phyloP scores from a whole-genome alignment of 2,797 vertebrate species.

The Ceryle rudis region DNA sequence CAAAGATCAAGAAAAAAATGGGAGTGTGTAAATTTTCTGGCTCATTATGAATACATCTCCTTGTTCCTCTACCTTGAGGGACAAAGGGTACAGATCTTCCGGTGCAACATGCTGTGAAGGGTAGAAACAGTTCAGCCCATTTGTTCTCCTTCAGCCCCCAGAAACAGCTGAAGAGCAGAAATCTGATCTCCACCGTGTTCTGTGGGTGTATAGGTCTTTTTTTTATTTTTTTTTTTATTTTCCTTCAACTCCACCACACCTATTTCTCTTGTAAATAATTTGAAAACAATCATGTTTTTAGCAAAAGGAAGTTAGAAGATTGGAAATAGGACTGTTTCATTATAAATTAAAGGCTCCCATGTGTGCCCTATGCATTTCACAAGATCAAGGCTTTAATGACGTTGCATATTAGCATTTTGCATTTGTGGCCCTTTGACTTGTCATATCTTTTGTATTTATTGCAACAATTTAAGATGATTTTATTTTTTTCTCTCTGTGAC shows the following conservation, averaged over 20 bases:
- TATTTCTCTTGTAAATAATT: conserved; percentile 20
- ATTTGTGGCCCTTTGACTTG: not conserved
- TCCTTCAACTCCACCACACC: not conserved
- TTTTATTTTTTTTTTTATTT: not conserved
- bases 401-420: not conserved
- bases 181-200: not conserved
- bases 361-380: not conserved
- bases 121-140: not conserved
- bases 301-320: not conserved
- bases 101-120: not conserved
- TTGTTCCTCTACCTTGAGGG: not conserved
- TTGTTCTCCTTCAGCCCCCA: not conserved
- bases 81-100: not conserved
- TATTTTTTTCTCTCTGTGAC: not conserved
- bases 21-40: not conserved
- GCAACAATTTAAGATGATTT: not conserved
- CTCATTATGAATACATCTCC: not conserved
- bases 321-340: not conserved
- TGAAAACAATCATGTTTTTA: not conserved
- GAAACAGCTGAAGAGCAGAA: not conserved
- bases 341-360: not conserved
- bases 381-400: not conserved
- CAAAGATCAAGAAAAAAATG: not conserved
- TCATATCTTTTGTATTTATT: not conserved
- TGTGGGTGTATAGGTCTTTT: not conserved